These are phyloP conservation scores for Heterochromis multidens DNA, from an alignment of 2,113 vertebrate species.

Conservation along the genomic window DNA sequence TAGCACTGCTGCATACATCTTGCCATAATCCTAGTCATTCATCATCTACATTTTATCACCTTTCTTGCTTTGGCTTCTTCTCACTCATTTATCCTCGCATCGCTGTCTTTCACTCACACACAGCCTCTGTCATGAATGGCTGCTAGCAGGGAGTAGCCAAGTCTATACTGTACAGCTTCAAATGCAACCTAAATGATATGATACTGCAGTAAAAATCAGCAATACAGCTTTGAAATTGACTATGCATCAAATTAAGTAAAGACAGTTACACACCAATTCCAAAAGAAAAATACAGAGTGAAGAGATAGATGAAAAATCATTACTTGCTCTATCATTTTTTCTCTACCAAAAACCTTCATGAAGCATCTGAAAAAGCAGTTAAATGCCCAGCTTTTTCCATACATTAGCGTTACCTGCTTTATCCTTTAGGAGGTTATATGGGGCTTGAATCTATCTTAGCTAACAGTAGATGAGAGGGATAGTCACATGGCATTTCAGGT, in stretches of 20 bases:
- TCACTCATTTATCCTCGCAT: neutral
- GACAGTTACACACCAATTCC: neutral
- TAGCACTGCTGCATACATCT: slow-evolving; percentile 9
- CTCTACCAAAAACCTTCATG: neutral
- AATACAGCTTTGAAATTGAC: neutral
- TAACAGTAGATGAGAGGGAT: neutral
- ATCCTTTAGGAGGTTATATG: neutral
- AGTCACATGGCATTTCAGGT: neutral
- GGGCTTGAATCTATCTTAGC: neutral
- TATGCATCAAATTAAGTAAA: neutral
- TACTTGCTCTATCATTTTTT: slow-evolving; percentile 1
- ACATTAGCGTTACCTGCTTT: neutral
- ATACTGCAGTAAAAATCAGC: neutral
- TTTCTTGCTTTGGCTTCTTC: neutral
- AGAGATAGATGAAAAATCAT: neutral
- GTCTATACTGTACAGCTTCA: neutral
- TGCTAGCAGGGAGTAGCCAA: neutral
- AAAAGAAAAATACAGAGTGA: neutral
- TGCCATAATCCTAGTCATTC: slow-evolving; percentile 32
- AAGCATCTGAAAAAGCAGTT: neutral
- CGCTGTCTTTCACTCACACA: neutral
- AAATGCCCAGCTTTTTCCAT: neutral
- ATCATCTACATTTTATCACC: neutral
- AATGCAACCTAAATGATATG: neutral
- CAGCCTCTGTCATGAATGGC: neutral